Percentiles rank a stretch among this genome's conserved stretches.
Evolutionary conservation across 1,140 invertebrate species (phyloP).

Genomic region (Euwallacea similis): DNA sequence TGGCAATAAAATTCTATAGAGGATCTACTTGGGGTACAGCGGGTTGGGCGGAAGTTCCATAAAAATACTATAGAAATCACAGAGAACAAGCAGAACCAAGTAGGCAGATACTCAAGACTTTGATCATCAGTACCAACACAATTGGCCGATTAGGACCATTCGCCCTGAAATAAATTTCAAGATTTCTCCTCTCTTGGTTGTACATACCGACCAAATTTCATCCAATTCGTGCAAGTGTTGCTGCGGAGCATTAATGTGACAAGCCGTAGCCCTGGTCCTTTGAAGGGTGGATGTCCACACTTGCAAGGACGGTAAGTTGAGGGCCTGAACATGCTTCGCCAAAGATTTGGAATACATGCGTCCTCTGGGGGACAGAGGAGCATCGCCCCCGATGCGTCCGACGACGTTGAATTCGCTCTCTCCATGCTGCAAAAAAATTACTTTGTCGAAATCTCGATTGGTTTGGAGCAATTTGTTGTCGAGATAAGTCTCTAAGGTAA

Average conservation of each 20-base stretch:
- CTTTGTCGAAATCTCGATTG: too few relatives aligned
- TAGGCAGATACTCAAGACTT: too few relatives aligned
- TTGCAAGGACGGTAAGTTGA: constrained; percentile 68
- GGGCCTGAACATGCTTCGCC: constrained; percentile 72
- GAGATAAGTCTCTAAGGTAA: too few relatives aligned
- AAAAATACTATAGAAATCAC: too few relatives aligned
- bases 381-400: constrained; percentile 90
- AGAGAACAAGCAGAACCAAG: too few relatives aligned
- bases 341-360: constrained; percentile 76
- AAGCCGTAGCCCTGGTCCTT: constrained; percentile 85
- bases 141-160: too few relatives aligned
- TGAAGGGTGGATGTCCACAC: constrained; percentile 88
- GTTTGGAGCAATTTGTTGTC: too few relatives aligned
- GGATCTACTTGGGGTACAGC: too few relatives aligned
- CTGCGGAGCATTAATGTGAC: constrained; percentile 76
- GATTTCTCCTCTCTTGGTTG: not conserved
- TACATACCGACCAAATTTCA: constrained; percentile 84
- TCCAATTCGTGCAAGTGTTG: constrained; percentile 80
- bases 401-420: constrained; percentile 90
- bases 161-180: not conserved
- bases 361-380: constrained; percentile 78
- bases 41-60: too few relatives aligned
- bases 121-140: too few relatives aligned
- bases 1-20: not conserved
- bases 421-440: constrained; percentile 70